phyloP scores from a whole-genome alignment of 2,113 vertebrate genomes.

The Psilopogon haemacephalus region DNA sequence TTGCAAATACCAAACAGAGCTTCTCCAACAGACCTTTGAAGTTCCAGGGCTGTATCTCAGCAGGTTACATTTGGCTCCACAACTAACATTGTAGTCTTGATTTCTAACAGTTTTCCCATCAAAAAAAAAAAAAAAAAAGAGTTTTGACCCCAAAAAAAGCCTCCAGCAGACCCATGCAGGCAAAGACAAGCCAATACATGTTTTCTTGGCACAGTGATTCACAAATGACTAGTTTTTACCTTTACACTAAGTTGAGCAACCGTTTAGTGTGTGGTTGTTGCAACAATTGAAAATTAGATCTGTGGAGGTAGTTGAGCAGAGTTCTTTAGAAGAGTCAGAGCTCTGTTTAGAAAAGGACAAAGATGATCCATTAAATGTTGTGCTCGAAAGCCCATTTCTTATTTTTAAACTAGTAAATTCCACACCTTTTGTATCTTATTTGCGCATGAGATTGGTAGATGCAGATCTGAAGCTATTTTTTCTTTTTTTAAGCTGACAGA shows the following conservation, averaged over 20 bases:
- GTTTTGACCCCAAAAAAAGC: neutral
- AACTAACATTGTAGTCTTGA: neutral
- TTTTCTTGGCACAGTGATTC: neutral
- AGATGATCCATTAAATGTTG: neutral
- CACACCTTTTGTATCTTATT: neutral
- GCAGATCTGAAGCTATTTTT: neutral
- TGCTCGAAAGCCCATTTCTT: neutral
- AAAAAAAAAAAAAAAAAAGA: neutral
- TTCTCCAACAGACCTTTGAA: neutral
- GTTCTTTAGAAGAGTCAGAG: neutral
- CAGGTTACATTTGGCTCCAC: neutral
- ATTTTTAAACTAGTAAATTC: neutral
- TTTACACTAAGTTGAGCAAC: conserved; percentile 25
- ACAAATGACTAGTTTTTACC: neutral
- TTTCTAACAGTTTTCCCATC: neutral
- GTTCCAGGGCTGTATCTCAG: neutral
- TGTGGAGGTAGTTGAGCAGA: neutral
- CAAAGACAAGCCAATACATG: neutral
- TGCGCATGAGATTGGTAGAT: neutral
- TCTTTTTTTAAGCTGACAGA: neutral
- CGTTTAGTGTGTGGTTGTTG: neutral
- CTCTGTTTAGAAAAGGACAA: neutral
- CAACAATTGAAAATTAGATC: neutral
- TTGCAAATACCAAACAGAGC: neutral
- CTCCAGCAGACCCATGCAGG: neutral